A percentile compares a stretch with the other conserved stretches of the same genome.
Evolutionary conservation across 1,140 invertebrate species (phyloP).

Genomic region (Dolichoris vasculosae): DNA sequence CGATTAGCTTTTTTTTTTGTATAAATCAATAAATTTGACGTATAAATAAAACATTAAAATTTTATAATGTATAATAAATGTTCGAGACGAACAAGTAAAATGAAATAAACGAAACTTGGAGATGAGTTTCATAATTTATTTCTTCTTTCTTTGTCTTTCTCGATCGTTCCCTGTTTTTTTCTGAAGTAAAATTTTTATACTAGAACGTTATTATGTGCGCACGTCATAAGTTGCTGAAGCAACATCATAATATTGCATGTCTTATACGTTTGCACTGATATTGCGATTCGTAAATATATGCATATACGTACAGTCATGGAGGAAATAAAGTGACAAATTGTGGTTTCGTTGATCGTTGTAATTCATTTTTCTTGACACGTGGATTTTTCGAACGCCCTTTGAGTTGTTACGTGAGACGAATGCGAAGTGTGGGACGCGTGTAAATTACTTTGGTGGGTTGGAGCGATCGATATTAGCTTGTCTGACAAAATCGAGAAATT

Average conservation of each 20-base stretch:
- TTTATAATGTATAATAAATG: background rate
- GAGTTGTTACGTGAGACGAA: background rate
- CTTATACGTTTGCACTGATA: background rate
- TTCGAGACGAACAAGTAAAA: background rate
- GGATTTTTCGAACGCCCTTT: slow-evolving; percentile 6
- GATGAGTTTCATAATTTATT: background rate
- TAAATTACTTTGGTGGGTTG: slow-evolving; percentile 13
- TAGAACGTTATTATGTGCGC: background rate
- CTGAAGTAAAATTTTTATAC: background rate
- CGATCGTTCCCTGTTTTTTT: background rate
- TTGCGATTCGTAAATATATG: background rate
- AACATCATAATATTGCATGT: background rate
- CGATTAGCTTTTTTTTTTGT: background rate
- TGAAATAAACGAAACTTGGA: background rate
- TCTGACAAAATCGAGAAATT: slow-evolving; percentile 32
- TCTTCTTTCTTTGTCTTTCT: background rate
- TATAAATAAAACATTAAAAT: too few relatives aligned
- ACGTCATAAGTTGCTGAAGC: background rate
- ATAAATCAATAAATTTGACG: background rate
- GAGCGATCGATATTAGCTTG: slow-evolving; percentile 46
- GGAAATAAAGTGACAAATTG: background rate
- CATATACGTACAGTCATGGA: background rate
- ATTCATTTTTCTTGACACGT: slow-evolving; percentile 14
- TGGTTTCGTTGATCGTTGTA: background rate
- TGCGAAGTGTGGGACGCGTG: background rate